Conservation (phyloP, 2,888 invertebrate genomes). For the Xestia xanthographa region DNA sequence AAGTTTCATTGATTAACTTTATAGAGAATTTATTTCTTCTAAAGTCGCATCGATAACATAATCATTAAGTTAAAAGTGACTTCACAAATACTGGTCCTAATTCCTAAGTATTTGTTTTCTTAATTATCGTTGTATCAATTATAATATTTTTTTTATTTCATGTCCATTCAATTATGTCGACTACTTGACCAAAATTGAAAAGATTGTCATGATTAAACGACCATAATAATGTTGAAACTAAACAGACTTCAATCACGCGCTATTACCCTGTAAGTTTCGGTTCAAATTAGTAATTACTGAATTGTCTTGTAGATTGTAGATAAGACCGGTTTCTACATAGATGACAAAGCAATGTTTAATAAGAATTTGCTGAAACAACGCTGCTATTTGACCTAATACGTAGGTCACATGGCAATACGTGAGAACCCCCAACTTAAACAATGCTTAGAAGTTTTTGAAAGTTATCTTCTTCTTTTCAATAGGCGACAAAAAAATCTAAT, state of each 20-base stretch:
- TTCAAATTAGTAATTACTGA: conserved; percentile 2
- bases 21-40: too few relatives aligned
- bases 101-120: too few relatives aligned
- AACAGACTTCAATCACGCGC: not conserved
- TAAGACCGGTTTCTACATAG: not conserved
- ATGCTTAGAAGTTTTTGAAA: not conserved
- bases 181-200: not conserved
- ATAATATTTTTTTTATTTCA: not conserved
- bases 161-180: not conserved
- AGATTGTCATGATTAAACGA: not conserved
- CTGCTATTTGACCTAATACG: not conserved
- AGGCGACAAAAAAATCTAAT: too few relatives aligned
- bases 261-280: not conserved
- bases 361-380: not conserved
- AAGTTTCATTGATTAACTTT: too few relatives aligned
- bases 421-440: not conserved
- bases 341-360: not conserved
- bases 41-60: too few relatives aligned
- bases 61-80: too few relatives aligned
- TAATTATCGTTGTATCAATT: not conserved
- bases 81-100: not conserved
- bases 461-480: not conserved
- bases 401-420: not conserved
- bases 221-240: not conserved
- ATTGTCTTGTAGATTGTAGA: not conserved